Evolutionary conservation across 2,113 vertebrate species (phyloP).

Genomic region (Actenoides lindsayi): DNA sequence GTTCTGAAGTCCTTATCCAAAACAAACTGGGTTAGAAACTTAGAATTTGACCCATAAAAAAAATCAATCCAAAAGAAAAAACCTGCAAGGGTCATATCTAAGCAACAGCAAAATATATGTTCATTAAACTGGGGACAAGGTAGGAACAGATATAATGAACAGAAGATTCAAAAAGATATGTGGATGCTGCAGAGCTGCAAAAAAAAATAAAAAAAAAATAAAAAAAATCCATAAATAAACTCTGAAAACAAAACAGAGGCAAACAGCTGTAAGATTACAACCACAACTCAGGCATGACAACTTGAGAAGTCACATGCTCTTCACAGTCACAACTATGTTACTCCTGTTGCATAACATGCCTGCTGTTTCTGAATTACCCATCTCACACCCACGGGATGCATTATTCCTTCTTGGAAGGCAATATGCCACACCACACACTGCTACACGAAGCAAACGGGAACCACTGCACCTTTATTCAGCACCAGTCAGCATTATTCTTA

Average conservation of each 20-base stretch:
- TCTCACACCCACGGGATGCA: not conserved
- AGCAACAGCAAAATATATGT: not conserved
- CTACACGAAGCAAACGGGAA: rapidly evolving
- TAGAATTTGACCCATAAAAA: not conserved
- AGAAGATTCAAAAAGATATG: not conserved
- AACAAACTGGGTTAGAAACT: not conserved
- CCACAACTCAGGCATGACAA: not conserved
- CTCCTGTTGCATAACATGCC: rapidly evolving
- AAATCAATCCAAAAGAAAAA: not conserved
- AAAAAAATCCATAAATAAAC: not conserved
- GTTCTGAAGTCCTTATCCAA: not conserved
- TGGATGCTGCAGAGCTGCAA: not conserved
- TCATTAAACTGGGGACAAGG: not conserved
- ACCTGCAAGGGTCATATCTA: not conserved
- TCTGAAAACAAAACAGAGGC: not conserved
- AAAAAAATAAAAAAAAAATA: not conserved
- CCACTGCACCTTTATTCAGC: not conserved
- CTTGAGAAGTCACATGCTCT: not conserved
- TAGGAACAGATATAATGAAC: not conserved
- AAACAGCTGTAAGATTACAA: not conserved
- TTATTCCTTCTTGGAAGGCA: not conserved
- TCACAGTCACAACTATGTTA: not conserved
- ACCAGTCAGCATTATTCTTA: not conserved
- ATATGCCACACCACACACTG: rapidly evolving
- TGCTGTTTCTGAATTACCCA: not conserved